These are phyloP conservation scores for Lethenteron reissneri DNA, from an alignment of 2,113 vertebrate genomes.

Conservation along the genomic window DNA sequence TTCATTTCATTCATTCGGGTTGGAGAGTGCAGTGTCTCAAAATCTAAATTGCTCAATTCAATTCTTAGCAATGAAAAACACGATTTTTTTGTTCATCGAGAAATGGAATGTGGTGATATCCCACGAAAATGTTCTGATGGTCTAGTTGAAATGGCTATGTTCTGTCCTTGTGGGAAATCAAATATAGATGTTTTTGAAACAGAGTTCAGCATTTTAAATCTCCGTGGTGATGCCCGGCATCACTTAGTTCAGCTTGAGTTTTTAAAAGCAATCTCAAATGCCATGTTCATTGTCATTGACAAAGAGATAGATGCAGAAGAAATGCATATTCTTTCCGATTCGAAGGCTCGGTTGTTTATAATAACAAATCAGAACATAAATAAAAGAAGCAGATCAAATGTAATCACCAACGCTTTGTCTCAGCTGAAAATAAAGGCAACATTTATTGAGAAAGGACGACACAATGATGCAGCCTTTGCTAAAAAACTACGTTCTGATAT, in stretches of 20 bases:
- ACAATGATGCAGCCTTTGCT: no score
- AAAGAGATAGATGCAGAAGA: not conserved
- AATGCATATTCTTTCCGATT: no score
- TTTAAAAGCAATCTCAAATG: not conserved
- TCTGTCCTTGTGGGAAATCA: not conserved
- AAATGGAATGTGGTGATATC: constrained; percentile 8
- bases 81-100: constrained; percentile 1
- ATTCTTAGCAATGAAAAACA: constrained; percentile 4
- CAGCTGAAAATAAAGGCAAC: no score
- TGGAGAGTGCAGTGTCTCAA: not conserved
- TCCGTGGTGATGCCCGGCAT: not conserved
- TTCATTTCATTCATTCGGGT: constrained; percentile 3
- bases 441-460: no score
- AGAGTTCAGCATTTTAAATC: not conserved
- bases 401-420: no score
- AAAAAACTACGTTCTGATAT: not conserved
- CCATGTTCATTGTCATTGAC: not conserved
- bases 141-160: constrained; percentile 2
- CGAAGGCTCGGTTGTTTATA: no score
- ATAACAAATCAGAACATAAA: no score
- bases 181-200: not conserved
- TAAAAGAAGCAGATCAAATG: no score
- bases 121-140: constrained; percentile 3
- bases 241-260: not conserved
- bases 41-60: constrained; percentile 4